Percentiles rank a stretch among this genome's conserved stretches.
Conservation (phyloP, 2,888 invertebrate genomes). For the Hydrotaea cyrtoneurina region DNA sequence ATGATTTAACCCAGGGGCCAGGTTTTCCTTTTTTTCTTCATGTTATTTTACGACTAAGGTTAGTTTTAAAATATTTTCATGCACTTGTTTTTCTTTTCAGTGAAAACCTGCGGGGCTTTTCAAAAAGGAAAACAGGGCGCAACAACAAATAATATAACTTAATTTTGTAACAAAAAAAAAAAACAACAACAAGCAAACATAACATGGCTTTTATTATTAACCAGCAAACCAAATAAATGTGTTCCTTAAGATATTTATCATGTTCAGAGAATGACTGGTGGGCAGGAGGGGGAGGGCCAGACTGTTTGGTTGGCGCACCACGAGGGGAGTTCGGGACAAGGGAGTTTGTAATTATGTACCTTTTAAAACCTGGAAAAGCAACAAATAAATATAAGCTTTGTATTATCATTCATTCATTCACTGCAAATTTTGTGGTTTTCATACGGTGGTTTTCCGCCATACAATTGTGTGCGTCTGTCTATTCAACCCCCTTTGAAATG, state of each 20-base stretch:
- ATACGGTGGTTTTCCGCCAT: slow-evolving; percentile 53
- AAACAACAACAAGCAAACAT: neutral
- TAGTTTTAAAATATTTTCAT: neutral
- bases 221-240: slow-evolving; percentile 42
- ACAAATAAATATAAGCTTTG: slow-evolving; percentile 23
- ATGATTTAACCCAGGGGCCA: slow-evolving; percentile 12
- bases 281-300: neutral
- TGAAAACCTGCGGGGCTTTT: slow-evolving; percentile 5
- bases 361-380: slow-evolving; percentile 25
- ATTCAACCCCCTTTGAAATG: neutral
- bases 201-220: slow-evolving; percentile 38
- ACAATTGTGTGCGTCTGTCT: slow-evolving; percentile 39
- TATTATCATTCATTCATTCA: slow-evolving; percentile 36
- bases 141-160: slow-evolving; percentile 25
- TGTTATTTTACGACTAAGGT: slow-evolving; percentile 2
- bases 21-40: neutral
- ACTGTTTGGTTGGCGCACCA: neutral
- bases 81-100: neutral
- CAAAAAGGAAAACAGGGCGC: neutral
- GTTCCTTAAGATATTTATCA: slow-evolving; percentile 60
- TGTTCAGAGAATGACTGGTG: slow-evolving; percentile 18
- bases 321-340: neutral
- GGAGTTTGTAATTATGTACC: slow-evolving; percentile 24
- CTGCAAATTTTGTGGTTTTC: slow-evolving; percentile 66
- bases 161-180: slow-evolving; percentile 6